Evolutionary conservation across 2,888 invertebrate genomes (phyloP).

Genomic region (Sepiola atlantica): DNA sequence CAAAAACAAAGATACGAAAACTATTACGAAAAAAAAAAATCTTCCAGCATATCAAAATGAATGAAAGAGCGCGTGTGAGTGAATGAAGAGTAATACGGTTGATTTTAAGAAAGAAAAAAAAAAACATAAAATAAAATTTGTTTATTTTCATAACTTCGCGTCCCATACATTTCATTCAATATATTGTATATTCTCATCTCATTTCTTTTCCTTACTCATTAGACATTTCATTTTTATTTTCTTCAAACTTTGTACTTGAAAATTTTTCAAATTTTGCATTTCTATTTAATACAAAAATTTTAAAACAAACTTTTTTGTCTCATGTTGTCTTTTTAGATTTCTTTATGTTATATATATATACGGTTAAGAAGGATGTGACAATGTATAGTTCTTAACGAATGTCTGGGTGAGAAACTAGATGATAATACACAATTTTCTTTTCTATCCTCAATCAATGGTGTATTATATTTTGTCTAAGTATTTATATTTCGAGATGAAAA

Average conservation of each 20-base stretch:
- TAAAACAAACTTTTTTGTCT: slow-evolving; percentile 16
- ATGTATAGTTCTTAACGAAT: too few relatives aligned
- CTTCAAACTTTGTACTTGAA: background rate
- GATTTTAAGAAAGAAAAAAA: too few relatives aligned
- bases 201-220: background rate
- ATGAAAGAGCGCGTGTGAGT: background rate
- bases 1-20: background rate
- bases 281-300: slow-evolving; percentile 46
- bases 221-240: background rate
- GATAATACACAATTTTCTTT: too few relatives aligned
- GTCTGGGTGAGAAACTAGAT: too few relatives aligned
- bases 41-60: background rate
- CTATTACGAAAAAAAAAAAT: too few relatives aligned
- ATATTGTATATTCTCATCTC: slow-evolving; percentile 8
- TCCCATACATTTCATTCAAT: background rate
- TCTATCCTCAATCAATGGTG: too few relatives aligned
- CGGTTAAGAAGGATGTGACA: too few relatives aligned
- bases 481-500: too few relatives aligned
- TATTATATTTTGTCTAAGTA: too few relatives aligned
- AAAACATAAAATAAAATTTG: background rate
- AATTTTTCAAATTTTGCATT: background rate
- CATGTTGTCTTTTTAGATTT: background rate
- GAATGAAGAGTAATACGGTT: background rate
- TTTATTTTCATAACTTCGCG: background rate
- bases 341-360: too few relatives aligned